A percentile compares a stretch with the other conserved stretches of the same genome.
phyloP scores from a whole-genome alignment of 2,797 vertebrate species.

The Pagetopsis macropterus region DNA sequence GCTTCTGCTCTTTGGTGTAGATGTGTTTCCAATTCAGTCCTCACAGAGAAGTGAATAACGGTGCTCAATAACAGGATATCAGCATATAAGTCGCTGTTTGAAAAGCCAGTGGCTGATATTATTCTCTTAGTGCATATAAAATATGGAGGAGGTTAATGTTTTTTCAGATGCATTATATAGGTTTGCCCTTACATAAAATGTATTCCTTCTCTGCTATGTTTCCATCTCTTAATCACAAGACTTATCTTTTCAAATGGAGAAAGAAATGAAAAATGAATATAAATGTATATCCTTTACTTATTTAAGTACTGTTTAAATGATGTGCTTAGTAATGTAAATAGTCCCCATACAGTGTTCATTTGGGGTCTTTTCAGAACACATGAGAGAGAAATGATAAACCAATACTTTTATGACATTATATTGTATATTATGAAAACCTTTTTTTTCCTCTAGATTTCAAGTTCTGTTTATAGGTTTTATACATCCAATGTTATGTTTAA shows the following conservation, averaged over 20 bases:
- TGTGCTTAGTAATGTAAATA: no score
- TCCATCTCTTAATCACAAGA: not conserved
- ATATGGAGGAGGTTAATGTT: constrained; percentile 20
- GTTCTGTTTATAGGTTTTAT: no score
- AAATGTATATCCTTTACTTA: not conserved
- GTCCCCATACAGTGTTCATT: no score
- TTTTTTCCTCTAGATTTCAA: no score
- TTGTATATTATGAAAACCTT: no score
- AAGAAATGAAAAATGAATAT: not conserved
- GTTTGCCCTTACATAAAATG: not conserved
- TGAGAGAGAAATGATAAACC: no score
- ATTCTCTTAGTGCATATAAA: constrained; percentile 32
- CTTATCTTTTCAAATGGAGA: not conserved
- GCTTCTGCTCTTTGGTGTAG: constrained; percentile 15
- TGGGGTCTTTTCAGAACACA: no score
- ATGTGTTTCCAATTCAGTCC: constrained; percentile 27
- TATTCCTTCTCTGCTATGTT: not conserved
- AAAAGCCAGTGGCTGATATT: constrained; percentile 25
- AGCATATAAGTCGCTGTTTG: constrained; percentile 47
- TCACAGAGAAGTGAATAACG: constrained; percentile 48
- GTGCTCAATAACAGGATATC: constrained; percentile 37
- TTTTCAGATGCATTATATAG: not conserved
- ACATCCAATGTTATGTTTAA: no score
- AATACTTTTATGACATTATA: no score
- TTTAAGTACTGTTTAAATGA: no score